Conservation (phyloP, 2,888 invertebrate genomes). For the Vandiemenella viatica region DNA sequence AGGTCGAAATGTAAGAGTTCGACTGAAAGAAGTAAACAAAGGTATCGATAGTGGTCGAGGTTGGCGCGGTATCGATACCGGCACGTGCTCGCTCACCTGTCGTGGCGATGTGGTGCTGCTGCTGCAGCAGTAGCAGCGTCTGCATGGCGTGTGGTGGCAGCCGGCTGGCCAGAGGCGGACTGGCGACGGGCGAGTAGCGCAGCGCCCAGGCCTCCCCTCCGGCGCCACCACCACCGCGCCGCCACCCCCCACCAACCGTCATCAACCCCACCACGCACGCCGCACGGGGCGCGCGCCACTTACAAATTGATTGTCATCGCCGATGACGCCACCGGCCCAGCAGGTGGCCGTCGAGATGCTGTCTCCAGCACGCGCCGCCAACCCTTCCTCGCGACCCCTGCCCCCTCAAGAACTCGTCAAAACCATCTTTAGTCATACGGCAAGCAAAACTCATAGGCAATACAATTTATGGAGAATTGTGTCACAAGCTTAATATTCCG, state of each 20-base stretch:
- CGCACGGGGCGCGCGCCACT: not conserved
- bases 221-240: not conserved
- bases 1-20: no score
- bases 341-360: no score
- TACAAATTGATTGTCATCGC: not conserved
- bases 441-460: no score
- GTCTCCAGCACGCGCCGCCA: no score
- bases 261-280: not conserved
- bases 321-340: not conserved
- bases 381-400: no score
- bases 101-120: not conserved
- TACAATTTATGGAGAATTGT: no score
- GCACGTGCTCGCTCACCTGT: no score
- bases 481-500: no score
- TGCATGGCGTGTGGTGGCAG: not conserved
- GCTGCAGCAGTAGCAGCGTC: not conserved
- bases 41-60: not conserved
- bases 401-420: no score
- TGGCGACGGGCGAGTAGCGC: not conserved
- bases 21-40: no score
- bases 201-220: not conserved
- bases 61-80: not conserved
- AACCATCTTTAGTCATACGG: no score
- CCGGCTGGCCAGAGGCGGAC: no score
- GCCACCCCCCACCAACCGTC: not conserved